Evolutionary conservation across 2,888 invertebrate genomes (phyloP), one percentile per base, ranked within the genome.

Genomic region (Cantharis lateralis): DNA sequence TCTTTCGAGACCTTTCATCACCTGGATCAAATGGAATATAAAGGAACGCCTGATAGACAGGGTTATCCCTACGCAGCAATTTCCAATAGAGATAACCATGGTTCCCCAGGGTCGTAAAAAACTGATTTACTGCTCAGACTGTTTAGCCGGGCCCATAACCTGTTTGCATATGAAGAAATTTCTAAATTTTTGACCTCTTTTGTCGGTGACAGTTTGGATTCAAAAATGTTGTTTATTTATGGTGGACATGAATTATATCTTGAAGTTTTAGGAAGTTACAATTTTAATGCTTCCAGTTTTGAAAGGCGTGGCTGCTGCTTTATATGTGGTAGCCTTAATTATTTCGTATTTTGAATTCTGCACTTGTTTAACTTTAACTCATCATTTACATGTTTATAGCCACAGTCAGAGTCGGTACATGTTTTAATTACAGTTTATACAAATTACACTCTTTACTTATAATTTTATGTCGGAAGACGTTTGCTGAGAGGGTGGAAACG

Each of bases 311-410:
- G 48, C 7, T 48, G n/a, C 7, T 5, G 48, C 48, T n/a, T n/a
- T 48, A 48, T n/a, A 48, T 48, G 48, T 48, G 48, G 48, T 7
- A 48, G 26, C 66, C 66, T 28, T 64, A 72, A 72, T 72, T 72
- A 72, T 18, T 48, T 20, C 15, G 72, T 64, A 72, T 72, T 72
- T 72, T 66, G 26, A 66, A 72, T 72, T 62, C 72, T 20, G 72
- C 66, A 64, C 66, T 66, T 66, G 72, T 72, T 72, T 72, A 72
- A 62, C 72, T 72, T 72, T 32, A 72, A 72, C 66, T 66, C 64
- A 32, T 62, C 32, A 48, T 72, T 72, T 72, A 72, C 72, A 66
- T 72, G 72, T 72, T 72, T 66, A 72, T 66, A 72, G 66, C 72
- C 72, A 26, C 48, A 48, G 72, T 72, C 32, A 66, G 66, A 48